Conservation (phyloP, 1,140 invertebrate species). For the Heliconius congener region DNA sequence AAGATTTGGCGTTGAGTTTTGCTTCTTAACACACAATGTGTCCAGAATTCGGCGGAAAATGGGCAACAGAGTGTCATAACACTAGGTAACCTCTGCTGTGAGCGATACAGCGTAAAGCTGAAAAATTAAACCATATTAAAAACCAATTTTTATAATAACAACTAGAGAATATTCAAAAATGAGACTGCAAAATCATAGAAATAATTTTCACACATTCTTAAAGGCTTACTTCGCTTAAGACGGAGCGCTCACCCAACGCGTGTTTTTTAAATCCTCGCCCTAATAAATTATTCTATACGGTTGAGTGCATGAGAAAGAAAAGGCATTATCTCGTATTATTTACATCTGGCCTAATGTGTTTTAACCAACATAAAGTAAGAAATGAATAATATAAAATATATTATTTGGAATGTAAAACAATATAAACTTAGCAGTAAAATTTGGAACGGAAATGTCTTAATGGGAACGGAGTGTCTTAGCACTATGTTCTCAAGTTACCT, state of each 20-base stretch:
- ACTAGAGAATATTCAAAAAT: not conserved
- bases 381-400: slow-evolving; percentile 1
- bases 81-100: too few relatives aligned
- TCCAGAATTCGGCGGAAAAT: too few relatives aligned
- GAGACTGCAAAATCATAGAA: slow-evolving; percentile 48
- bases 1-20: too few relatives aligned
- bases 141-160: too few relatives aligned
- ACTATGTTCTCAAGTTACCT: too few relatives aligned
- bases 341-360: slow-evolving; percentile 31
- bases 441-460: too few relatives aligned
- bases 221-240: slow-evolving; percentile 54
- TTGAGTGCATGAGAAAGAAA: slow-evolving; percentile 55
- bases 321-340: slow-evolving; percentile 55
- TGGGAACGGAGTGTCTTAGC: too few relatives aligned
- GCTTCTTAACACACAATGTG: too few relatives aligned
- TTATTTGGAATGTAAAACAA: not conserved
- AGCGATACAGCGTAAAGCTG: too few relatives aligned
- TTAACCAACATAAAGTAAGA: slow-evolving; percentile 16
- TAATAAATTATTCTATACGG: slow-evolving; percentile 72
- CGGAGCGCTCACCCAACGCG: slow-evolving; percentile 52
- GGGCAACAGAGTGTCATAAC: too few relatives aligned
- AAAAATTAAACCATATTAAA: too few relatives aligned
- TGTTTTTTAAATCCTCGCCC: slow-evolving; percentile 73
- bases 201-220: slow-evolving; percentile 73
- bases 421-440: too few relatives aligned